These are phyloP conservation scores for Caenorhabditis virilis DNA, from an alignment of 2,888 invertebrate genomes.

Conservation along the genomic window DNA sequence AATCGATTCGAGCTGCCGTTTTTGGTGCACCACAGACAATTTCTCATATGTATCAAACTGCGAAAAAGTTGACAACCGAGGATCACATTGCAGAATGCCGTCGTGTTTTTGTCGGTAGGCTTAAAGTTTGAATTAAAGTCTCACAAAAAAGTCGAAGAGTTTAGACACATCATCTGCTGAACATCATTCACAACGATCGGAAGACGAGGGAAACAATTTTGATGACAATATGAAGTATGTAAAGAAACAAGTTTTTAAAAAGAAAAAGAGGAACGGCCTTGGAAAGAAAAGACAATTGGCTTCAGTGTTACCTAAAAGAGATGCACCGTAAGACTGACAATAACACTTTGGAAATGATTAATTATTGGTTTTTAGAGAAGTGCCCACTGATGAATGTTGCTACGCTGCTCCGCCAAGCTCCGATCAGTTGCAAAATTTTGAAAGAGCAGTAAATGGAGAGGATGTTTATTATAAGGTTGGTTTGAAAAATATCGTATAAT, in stretches of 20 bases:
- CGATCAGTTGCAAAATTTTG: constrained; percentile 45
- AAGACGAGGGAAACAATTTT: constrained; percentile 40
- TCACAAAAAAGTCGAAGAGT: too few relatives aligned
- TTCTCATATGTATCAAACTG: constrained; percentile 51
- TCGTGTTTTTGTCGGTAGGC: constrained; percentile 42
- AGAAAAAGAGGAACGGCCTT: constrained; percentile 40
- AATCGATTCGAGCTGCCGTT: constrained; percentile 32
- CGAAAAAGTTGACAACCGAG: constrained; percentile 44
- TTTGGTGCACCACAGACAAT: constrained; percentile 46
- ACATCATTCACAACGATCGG: constrained; percentile 38
- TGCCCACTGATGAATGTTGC: constrained; percentile 21
- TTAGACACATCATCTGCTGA: constrained; percentile 36
- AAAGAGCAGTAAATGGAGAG: constrained; percentile 54
- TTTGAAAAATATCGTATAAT: neutral
- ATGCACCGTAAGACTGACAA: constrained; percentile 22
- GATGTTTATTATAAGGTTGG: constrained; percentile 43
- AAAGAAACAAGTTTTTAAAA: constrained; percentile 47
- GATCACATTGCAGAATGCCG: constrained; percentile 48
- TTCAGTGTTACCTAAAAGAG: constrained; percentile 24
- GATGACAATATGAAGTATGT: constrained; percentile 36
- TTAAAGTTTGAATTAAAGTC: neutral
- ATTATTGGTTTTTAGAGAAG: constrained; percentile 20
- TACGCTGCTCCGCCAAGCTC: constrained; percentile 32
- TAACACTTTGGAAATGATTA: neutral
- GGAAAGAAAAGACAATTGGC: constrained; percentile 52